phyloP scores from a whole-genome alignment of 2,797 vertebrate species.

The Crypturellus tataupa region DNA sequence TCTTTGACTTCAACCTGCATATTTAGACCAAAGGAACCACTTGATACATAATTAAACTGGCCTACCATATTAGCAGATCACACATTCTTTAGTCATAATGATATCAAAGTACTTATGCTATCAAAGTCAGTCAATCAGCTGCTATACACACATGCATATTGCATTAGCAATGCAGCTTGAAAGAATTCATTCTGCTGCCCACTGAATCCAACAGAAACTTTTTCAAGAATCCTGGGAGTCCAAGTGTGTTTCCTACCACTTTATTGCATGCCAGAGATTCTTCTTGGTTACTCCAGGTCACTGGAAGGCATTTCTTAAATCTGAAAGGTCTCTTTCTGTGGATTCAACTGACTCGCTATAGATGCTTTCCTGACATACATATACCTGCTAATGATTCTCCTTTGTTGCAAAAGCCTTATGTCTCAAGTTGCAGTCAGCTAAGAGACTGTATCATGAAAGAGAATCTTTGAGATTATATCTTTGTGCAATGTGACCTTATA shows the following conservation, averaged over 20 bases:
- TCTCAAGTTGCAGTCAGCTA: not conserved
- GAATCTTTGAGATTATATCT: not conserved
- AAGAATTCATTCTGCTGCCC: accelerated
- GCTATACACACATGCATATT: not conserved
- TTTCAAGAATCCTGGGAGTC: not conserved
- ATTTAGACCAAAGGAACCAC: not conserved
- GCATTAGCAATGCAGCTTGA: not conserved
- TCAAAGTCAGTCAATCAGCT: not conserved
- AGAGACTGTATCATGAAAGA: not conserved
- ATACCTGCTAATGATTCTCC: not conserved
- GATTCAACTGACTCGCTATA: not conserved
- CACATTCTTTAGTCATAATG: not conserved
- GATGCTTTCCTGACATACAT: not conserved
- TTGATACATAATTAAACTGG: not conserved
- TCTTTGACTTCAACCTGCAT: not conserved
- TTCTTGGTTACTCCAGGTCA: slow-evolving; percentile 35
- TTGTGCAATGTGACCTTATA: not conserved
- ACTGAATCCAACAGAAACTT: not conserved
- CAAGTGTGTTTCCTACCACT: not conserved
- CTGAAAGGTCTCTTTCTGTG: not conserved
- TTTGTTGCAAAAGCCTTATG: not conserved
- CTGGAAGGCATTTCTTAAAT: slow-evolving; percentile 1
- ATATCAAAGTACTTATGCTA: no score
- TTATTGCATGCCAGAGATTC: slow-evolving; percentile 9
- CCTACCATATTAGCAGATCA: not conserved